Percentiles rank a stretch among this genome's conserved stretches.
These are phyloP conservation scores for Paralichthys olivaceus DNA, from an alignment of 2,113 vertebrate genomes.

Conservation along the genomic window DNA sequence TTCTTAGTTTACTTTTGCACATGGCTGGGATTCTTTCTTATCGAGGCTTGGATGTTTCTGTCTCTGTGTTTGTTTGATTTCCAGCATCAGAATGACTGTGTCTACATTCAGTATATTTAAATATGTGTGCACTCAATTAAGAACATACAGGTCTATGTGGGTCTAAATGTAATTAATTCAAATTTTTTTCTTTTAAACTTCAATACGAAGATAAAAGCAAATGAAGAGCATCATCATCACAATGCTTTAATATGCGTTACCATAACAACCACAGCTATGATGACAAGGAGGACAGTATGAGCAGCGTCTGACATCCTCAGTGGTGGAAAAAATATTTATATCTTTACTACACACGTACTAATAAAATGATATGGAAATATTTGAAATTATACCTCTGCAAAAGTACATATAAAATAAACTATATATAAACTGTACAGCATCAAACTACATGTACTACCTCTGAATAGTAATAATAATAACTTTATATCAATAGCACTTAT, in stretches of 20 bases:
- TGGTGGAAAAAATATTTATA: no score
- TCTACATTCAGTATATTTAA: background rate
- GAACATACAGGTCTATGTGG: no score
- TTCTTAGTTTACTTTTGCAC: conserved; percentile 84
- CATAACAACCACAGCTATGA: background rate
- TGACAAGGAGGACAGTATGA: background rate
- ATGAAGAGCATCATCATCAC: background rate
- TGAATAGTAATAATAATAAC: no score
- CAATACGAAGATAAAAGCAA: background rate
- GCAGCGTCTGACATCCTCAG: background rate
- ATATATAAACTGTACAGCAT: no score
- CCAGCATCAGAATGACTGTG: background rate
- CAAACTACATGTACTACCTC: no score
- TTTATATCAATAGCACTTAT: no score
- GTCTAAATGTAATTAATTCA: no score
- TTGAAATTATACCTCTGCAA: no score
- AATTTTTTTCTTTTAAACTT: no score
- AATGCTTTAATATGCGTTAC: background rate
- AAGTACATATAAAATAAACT: no score
- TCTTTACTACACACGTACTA: no score
- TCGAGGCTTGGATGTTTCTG: background rate
- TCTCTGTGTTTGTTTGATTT: background rate
- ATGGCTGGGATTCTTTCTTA: conserved; percentile 66
- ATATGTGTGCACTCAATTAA: background rate
- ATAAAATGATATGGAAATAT: no score